Percentiles rank a stretch among this genome's conserved stretches.
Conservation (phyloP, 2,113 vertebrate species). For the Rousettus leschenaultii region DNA sequence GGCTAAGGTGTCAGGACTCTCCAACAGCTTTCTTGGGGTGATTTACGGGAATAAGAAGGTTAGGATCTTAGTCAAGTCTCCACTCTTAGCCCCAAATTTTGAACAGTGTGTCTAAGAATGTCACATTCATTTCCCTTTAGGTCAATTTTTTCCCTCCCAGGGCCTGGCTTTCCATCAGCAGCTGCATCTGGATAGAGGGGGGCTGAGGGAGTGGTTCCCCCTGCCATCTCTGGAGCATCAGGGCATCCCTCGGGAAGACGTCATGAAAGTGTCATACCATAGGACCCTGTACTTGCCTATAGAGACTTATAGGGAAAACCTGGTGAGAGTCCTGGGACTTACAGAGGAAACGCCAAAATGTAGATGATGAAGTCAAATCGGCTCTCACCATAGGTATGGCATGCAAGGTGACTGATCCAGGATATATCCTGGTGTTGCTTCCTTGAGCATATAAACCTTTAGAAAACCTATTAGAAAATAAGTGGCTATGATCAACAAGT, state of each 20-base stretch:
- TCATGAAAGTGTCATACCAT: fast-evolving
- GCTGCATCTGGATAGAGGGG: neutral
- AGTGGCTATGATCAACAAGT: neutral
- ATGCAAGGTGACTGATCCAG: neutral
- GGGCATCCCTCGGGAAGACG: neutral
- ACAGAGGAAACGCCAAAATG: neutral
- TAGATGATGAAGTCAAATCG: too few species aligned
- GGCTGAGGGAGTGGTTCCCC: neutral
- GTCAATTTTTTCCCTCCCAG: neutral
- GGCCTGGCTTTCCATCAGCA: neutral
- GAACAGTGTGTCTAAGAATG: neutral
- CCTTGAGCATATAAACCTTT: neutral
- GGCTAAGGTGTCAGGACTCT: neutral
- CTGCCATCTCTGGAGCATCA: neutral
- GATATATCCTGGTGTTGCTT: neutral
- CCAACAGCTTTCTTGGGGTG: neutral
- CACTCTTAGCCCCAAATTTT: neutral
- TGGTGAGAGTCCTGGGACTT: neutral
- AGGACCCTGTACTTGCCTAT: too few species aligned
- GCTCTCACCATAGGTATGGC: neutral
- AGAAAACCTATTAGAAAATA: neutral
- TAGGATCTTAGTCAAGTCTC: neutral
- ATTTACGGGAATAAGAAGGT: neutral
- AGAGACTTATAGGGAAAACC: neutral
- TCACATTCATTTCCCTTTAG: neutral